Evolutionary conservation across 2,888 invertebrate species (phyloP).

Genomic region (Eilema sororculum): DNA sequence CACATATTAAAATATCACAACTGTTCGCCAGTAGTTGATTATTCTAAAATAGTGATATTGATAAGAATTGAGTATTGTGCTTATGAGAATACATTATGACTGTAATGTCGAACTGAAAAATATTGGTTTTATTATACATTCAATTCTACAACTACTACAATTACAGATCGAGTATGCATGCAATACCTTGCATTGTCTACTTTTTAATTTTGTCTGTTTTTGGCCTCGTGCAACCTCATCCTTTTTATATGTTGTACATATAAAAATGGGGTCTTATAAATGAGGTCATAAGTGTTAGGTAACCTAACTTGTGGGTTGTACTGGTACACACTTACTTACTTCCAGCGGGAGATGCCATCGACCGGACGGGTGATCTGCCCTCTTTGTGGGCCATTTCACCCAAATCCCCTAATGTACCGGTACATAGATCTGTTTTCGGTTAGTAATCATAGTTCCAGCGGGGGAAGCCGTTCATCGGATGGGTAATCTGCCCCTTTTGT

Average conservation of each 20-base stretch:
- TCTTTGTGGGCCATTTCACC: too few relatives aligned
- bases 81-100: not conserved
- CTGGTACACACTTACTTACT: too few relatives aligned
- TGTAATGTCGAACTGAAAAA: not conserved
- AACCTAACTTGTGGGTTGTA: too few relatives aligned
- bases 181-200: not conserved
- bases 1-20: not conserved
- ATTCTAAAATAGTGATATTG: not conserved
- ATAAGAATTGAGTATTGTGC: not conserved
- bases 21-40: not conserved
- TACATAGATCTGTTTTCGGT: not conserved
- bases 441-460: not conserved
- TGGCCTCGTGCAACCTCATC: not conserved
- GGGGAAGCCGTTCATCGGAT: too few relatives aligned
- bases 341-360: too few relatives aligned
- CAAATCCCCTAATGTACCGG: too few relatives aligned
- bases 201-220: not conserved
- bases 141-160: not conserved
- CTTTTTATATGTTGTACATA: too few relatives aligned
- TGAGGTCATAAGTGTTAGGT: too few relatives aligned
- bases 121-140: not conserved
- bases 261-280: too few relatives aligned
- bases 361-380: too few relatives aligned
- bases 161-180: not conserved
- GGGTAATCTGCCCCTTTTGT: too few relatives aligned